Percentiles rank a stretch among this genome's conserved stretches.
These are phyloP conservation scores for Cirrhinus mrigala DNA, from an alignment of 2,797 vertebrate species.

Conservation along the genomic window DNA sequence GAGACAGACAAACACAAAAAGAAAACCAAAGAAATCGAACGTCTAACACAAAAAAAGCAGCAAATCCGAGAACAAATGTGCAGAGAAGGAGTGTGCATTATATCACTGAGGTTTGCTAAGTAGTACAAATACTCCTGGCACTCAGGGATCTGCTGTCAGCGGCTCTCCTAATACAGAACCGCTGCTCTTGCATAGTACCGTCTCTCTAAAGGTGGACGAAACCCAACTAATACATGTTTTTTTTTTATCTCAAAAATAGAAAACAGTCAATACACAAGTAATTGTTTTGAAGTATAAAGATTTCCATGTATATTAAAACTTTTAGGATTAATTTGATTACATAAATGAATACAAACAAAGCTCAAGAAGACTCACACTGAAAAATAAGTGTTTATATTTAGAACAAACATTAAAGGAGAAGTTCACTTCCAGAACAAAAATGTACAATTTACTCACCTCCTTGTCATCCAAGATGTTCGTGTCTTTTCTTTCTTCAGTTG, in stretches of 20 bases:
- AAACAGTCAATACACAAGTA: neutral
- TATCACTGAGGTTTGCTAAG: slow-evolving; percentile 15
- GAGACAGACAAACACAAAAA: neutral
- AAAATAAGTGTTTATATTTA: neutral
- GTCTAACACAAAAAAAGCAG: slow-evolving; percentile 12
- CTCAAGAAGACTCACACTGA: too few species aligned
- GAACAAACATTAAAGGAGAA: neutral
- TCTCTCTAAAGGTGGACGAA: slow-evolving; percentile 13
- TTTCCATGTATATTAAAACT: slow-evolving; percentile 29
- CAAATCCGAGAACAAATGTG: slow-evolving; percentile 21
- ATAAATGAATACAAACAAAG: neutral
- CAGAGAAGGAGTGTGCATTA: slow-evolving; percentile 15
- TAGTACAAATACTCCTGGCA: slow-evolving; percentile 25
- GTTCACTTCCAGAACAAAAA: too few species aligned
- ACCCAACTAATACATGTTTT: neutral
- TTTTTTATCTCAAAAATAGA: slow-evolving; percentile 13
- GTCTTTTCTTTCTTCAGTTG: too few species aligned
- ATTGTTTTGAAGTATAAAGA: slow-evolving; percentile 6
- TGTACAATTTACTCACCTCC: too few species aligned
- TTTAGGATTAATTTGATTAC: slow-evolving; percentile 7
- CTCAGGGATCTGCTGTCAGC: slow-evolving; percentile 8
- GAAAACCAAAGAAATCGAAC: neutral
- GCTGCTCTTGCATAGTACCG: slow-evolving; percentile 26
- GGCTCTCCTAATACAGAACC: slow-evolving; percentile 3
- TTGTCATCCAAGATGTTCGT: too few species aligned